Evolutionary conservation across 2,113 vertebrate species (phyloP), one percentile per base, ranked within the genome.

Genomic region (Muntiacus muntjak): DNA sequence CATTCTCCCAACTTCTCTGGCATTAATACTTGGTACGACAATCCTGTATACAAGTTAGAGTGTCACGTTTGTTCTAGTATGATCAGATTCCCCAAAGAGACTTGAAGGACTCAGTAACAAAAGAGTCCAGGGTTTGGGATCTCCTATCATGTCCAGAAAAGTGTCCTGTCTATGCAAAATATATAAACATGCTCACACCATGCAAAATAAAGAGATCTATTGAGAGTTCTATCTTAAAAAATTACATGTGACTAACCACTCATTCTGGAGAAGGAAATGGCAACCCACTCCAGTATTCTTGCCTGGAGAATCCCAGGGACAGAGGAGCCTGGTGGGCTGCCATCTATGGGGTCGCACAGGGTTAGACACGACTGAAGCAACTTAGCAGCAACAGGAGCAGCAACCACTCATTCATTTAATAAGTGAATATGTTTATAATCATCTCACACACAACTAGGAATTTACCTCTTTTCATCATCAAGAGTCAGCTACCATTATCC

Each of bases 321-420:
- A 23, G 55, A 25, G 55, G 8, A 25, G 55, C 55, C 55, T 57
- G 55, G 55, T 10, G 3, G 21, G 55, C 55, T 57, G 21, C 55
- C 1, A 0, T 57, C 8, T 1, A 57, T 9, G 1, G 21, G 21
- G 55, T 57, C 8, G 0, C 7, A 3, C 21, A 23, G 19, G 36
- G 36, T 36, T 36, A 36, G 64, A 67, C 8, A 36, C 0, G 33
- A 67, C 33, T 67, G 33, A 67, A 36, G 33, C 8, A 2, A 36
- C 33, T 67, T 21, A 64, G 30, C 7, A 54, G 52, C 52, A 67
- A 1, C 52, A 67, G 60, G 13, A 33, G 43, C 33, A 67, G 33
- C 33, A 60, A 85, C 62, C 7, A 57, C 36, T 81, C 16, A 28
- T 84, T 93, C 50, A 45, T 21, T 89, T 25, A 83, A 1, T 57